Evolutionary conservation across 2,797 vertebrate genomes (phyloP).

Genomic region (Caiman crocodilus): DNA sequence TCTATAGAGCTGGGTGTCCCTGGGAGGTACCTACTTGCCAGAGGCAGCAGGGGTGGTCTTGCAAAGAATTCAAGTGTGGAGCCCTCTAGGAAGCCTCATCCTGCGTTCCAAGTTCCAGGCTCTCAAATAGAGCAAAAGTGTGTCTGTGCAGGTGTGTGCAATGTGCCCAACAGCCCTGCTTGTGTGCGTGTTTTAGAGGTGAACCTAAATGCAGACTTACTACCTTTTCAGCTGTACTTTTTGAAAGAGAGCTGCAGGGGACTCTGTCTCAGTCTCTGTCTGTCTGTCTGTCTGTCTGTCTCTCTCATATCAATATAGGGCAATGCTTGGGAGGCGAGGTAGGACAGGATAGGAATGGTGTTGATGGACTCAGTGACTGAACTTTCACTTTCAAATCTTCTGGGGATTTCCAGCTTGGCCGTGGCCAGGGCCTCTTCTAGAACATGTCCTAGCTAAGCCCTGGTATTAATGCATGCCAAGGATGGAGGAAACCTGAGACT

Average conservation of each 20-base stretch:
- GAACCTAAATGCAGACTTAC: too few species aligned
- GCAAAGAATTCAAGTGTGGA: neutral
- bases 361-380: neutral
- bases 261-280: too few species aligned
- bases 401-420: constrained; percentile 19
- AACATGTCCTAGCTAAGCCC: neutral
- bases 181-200: too few species aligned
- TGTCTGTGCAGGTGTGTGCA: neutral
- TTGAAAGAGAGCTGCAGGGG: neutral
- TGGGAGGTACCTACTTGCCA: neutral
- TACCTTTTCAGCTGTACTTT: too few species aligned
- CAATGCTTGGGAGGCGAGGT: too few species aligned
- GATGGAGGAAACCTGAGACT: neutral
- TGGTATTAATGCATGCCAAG: neutral
- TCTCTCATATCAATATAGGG: too few species aligned
- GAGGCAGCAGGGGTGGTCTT: neutral
- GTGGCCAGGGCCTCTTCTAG: neutral
- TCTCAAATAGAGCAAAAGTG: neutral
- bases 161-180: neutral
- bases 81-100: neutral
- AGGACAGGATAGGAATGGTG: neutral
- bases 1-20: neutral
- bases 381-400: neutral
- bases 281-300: too few species aligned
- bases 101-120: neutral